Conservation (phyloP, 2,888 invertebrate species). For the Folsomia manolachei region DNA sequence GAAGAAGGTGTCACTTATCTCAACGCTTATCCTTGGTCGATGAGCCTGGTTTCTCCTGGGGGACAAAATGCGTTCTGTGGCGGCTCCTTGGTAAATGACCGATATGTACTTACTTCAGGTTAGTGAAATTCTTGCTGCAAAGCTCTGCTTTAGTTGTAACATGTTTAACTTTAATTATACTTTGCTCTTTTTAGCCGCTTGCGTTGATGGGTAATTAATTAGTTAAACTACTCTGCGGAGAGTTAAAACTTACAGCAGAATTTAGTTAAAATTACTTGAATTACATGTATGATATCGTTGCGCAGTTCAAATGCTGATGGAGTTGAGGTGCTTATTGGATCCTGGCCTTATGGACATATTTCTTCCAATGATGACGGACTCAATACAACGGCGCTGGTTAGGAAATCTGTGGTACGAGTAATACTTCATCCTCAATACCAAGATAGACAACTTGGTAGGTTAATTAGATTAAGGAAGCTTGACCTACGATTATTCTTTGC, state of each 20-base stretch:
- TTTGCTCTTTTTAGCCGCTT: too few species aligned
- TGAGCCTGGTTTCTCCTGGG: conserved; percentile 40
- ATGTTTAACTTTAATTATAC: too few species aligned
- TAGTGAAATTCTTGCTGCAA: background rate
- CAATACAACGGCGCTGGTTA: conserved; percentile 23
- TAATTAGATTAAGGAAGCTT: too few species aligned
- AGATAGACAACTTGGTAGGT: conserved; percentile 33
- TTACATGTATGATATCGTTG: too few species aligned
- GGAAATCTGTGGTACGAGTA: conserved; percentile 45
- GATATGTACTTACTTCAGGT: conserved; percentile 38
- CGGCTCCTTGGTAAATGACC: conserved; percentile 28
- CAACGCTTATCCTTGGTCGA: conserved; percentile 44
- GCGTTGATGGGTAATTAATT: conserved; percentile 41
- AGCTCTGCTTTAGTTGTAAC: background rate
- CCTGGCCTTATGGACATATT: conserved; percentile 43
- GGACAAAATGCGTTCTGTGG: conserved; percentile 17
- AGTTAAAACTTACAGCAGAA: background rate
- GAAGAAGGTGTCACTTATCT: conserved; percentile 36
- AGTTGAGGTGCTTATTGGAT: conserved; percentile 44
- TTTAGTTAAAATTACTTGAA: too few species aligned
- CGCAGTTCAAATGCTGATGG: conserved; percentile 30
- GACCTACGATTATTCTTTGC: too few species aligned
- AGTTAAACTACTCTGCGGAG: background rate
- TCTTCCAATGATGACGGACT: conserved; percentile 29
- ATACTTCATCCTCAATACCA: conserved; percentile 42